Conservation (phyloP, 2,113 vertebrate species). For the Solea senegalensis region DNA sequence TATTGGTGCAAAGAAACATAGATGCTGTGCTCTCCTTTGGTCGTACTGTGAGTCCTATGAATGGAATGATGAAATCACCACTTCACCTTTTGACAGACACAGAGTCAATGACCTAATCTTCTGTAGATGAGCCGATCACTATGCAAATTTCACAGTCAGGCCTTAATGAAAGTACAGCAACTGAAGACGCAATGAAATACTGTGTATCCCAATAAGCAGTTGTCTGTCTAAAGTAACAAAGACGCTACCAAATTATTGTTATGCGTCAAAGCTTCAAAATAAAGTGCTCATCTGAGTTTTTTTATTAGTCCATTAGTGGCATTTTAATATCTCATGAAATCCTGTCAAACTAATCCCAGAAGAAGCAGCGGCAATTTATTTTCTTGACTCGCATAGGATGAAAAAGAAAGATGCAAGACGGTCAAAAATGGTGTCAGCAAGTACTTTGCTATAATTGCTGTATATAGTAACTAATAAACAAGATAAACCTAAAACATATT, state of each 20-base stretch:
- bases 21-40: neutral
- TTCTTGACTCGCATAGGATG: neutral
- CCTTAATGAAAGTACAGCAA: slow-evolving; percentile 19
- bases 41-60: slow-evolving; percentile 3
- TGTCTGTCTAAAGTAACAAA: slow-evolving; percentile 24
- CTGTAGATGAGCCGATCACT: slow-evolving; percentile 26
- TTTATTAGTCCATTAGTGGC: slow-evolving; percentile 3
- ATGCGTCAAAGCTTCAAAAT: slow-evolving; percentile 17
- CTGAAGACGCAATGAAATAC: slow-evolving; percentile 21
- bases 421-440: neutral
- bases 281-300: slow-evolving; percentile 6
- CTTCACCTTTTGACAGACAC: too few relatives aligned
- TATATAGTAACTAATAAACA: neutral
- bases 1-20: slow-evolving; percentile 14
- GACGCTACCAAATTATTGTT: slow-evolving; percentile 7
- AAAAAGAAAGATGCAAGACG: neutral
- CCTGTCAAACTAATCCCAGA: slow-evolving; percentile 15
- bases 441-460: neutral
- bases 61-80: slow-evolving; percentile 29
- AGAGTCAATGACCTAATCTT: slow-evolving; percentile 39
- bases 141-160: slow-evolving; percentile 22
- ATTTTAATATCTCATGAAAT: slow-evolving; percentile 18
- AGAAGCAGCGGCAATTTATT: neutral
- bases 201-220: slow-evolving; percentile 7
- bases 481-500: neutral